Conservation (phyloP, 2,113 vertebrate genomes). For the Corydoras maculifer region DNA sequence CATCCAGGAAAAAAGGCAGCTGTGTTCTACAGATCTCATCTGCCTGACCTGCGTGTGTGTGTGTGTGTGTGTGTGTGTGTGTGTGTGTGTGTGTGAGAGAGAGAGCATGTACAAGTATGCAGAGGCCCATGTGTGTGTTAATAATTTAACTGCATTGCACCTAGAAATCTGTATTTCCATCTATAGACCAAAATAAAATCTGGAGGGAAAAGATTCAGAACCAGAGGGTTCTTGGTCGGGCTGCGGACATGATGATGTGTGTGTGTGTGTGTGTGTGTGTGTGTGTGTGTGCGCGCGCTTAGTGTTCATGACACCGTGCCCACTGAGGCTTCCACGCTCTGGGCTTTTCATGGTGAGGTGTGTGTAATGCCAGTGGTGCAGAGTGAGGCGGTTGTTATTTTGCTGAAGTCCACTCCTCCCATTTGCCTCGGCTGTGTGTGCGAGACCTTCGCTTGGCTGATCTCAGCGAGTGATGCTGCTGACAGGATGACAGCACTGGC, state of each 20-base stretch:
- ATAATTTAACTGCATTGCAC: no score
- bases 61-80: not conserved
- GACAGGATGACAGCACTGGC: conserved; percentile 67
- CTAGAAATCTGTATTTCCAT: no score
- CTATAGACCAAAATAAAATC: no score
- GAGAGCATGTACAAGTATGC: not conserved
- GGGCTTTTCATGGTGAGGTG: conserved; percentile 13
- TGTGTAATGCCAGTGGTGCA: conserved; percentile 42
- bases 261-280: not conserved
- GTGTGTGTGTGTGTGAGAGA: not conserved
- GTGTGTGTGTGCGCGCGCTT: conserved; percentile 10
- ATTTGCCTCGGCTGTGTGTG: conserved; percentile 62
- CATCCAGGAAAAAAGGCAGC: not conserved
- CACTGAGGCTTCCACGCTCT: conserved; percentile 15
- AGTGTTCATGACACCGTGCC: conserved; percentile 31
- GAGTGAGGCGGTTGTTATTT: conserved; percentile 53
- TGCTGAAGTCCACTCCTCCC: conserved; percentile 61
- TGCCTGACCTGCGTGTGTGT: not conserved
- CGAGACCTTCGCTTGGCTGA: conserved; percentile 62
- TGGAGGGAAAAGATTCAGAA: no score
- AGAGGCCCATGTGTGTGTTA: no score
- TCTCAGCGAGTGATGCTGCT: conserved; percentile 59
- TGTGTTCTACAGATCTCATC: not conserved
- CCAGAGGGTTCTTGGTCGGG: no score
- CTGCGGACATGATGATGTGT: not conserved